Percentiles rank a stretch among this genome's conserved stretches.
Evolutionary conservation across 64 coral and sea anemone species (phyloP).

Genomic region (Stichodactyla helianthus): DNA sequence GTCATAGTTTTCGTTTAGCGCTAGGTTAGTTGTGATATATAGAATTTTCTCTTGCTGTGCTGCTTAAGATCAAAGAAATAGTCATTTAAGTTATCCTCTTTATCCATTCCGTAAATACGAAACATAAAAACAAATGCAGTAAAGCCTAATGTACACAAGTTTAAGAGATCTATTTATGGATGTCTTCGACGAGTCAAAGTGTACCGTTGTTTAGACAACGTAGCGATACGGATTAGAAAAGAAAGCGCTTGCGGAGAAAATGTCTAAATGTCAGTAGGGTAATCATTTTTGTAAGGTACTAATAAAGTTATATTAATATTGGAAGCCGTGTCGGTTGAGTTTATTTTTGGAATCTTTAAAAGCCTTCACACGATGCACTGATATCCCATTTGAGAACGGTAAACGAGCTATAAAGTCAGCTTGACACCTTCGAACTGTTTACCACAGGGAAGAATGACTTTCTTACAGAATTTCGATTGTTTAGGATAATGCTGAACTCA

Average conservation of each 20-base stretch:
- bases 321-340: background rate
- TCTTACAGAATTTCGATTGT: background rate
- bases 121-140: background rate
- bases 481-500: background rate
- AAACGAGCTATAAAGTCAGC: background rate
- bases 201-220: slow-evolving; percentile 6
- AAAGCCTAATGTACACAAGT: slow-evolving; percentile 22
- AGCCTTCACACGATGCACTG: background rate
- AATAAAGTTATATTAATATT: background rate
- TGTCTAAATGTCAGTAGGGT: background rate
- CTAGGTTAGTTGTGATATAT: background rate
- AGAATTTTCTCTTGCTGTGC: background rate
- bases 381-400: slow-evolving; percentile 14
- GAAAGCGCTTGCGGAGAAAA: background rate
- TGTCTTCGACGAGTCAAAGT: background rate
- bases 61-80: slow-evolving; percentile 3
- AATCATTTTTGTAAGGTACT: background rate
- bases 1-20: background rate
- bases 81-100: background rate
- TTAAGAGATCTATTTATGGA: slow-evolving; percentile 10
- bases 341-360: background rate
- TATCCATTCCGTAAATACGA: background rate
- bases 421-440: background rate
- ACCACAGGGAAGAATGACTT: background rate
- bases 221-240: background rate